phyloP scores from a whole-genome alignment of 2,888 invertebrate species.

The Ophonus ardosiacus region DNA sequence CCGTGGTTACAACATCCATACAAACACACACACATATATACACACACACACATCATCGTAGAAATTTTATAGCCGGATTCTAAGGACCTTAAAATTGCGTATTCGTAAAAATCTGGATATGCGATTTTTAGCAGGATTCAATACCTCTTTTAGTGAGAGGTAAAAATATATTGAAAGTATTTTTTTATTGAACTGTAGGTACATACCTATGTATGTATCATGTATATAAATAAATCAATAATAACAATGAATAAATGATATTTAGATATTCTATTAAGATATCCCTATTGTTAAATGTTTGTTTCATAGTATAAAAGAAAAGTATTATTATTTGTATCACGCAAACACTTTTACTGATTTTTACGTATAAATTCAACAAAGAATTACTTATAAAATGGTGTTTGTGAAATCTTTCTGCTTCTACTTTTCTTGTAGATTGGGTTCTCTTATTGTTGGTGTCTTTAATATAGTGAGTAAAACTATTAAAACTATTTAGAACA shows the following conservation, averaged over 20 bases:
- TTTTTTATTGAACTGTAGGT: no score
- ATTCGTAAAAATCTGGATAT: no score
- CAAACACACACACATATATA: no score
- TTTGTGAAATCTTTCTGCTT: conserved; percentile 65
- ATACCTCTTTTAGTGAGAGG: no score
- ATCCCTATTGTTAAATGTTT: conserved; percentile 53
- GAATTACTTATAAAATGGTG: conserved; percentile 52
- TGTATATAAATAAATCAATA: conserved; percentile 32
- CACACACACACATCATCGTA: no score
- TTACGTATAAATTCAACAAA: background rate
- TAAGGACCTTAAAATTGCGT: no score
- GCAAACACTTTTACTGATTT: conserved; percentile 23
- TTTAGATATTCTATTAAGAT: conserved; percentile 50
- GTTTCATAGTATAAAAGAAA: conserved; percentile 10
- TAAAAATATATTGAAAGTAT: no score
- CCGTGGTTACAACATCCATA: no score
- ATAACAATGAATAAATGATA: conserved; percentile 50
- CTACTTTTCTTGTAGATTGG: conserved; percentile 64
- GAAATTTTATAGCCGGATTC: no score
- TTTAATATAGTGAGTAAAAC: conserved; percentile 63
- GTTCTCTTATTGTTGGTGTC: conserved; percentile 61
- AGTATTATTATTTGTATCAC: conserved; percentile 17
- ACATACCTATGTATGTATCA: no score
- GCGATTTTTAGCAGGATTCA: no score
- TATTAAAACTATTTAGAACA: background rate